Evolutionary conservation across 1,140 invertebrate species (phyloP).

Genomic region (Drosophila sp.): DNA sequence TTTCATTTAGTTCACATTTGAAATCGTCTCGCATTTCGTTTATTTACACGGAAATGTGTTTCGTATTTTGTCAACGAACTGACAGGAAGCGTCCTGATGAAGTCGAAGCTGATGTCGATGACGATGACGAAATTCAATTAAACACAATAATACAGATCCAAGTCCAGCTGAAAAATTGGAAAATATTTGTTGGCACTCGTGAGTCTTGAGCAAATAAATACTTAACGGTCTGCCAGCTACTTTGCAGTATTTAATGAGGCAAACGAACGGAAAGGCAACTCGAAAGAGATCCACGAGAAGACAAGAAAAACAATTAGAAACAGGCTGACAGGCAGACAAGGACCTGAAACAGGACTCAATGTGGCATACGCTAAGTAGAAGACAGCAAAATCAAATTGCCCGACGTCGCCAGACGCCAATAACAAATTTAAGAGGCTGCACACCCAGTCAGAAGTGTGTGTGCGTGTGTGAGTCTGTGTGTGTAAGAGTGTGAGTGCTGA

Average conservation of each 20-base stretch:
- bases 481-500: neutral
- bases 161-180: slow-evolving; percentile 20
- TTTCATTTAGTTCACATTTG: slow-evolving; percentile 11
- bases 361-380: slow-evolving; percentile 31
- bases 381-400: slow-evolving; percentile 44
- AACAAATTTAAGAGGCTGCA: slow-evolving; percentile 43
- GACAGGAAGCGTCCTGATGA: slow-evolving; percentile 34
- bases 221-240: slow-evolving; percentile 54
- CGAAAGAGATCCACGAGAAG: slow-evolving; percentile 41
- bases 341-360: slow-evolving; percentile 30
- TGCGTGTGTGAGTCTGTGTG: slow-evolving; percentile 11
- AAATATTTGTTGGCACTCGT: slow-evolving; percentile 27
- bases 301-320: slow-evolving; percentile 55
- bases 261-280: slow-evolving; percentile 13
- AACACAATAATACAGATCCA: slow-evolving; percentile 2
- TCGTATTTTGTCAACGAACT: slow-evolving; percentile 33
- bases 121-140: slow-evolving; percentile 36
- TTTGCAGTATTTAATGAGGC: slow-evolving; percentile 46
- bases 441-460: slow-evolving; percentile 7
- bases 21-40: slow-evolving; percentile 33
- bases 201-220: slow-evolving; percentile 49
- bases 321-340: slow-evolving; percentile 40
- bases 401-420: slow-evolving; percentile 46
- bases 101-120: slow-evolving; percentile 6
- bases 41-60: slow-evolving; percentile 56